phyloP scores from a whole-genome alignment of 2,797 vertebrate species.

The Cryptoprocta ferox region DNA sequence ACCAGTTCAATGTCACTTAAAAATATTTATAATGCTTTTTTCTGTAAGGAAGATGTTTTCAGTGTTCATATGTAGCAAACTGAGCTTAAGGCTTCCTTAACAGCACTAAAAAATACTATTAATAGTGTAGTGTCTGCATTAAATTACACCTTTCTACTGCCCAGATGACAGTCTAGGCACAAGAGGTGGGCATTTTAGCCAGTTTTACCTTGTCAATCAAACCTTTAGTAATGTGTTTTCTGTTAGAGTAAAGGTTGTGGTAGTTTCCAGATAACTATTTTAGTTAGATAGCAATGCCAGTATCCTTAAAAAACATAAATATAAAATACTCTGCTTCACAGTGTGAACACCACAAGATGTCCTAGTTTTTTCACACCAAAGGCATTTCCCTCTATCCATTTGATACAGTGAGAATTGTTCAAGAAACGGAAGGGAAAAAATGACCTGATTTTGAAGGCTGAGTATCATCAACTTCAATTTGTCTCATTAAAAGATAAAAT shows the following conservation, averaged over 20 bases:
- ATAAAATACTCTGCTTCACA: neutral
- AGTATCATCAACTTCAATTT: neutral
- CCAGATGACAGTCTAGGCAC: neutral
- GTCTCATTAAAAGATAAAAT: neutral
- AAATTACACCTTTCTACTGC: constrained; percentile 26
- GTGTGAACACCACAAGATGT: constrained; percentile 7
- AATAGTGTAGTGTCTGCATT: neutral
- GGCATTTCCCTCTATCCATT: neutral
- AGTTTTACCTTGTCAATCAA: constrained; percentile 42
- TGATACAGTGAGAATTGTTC: neutral
- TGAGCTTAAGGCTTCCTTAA: neutral
- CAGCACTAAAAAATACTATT: neutral
- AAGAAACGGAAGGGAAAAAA: constrained; percentile 5
- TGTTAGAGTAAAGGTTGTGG: neutral
- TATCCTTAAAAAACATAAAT: constrained; percentile 18
- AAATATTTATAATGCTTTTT: neutral
- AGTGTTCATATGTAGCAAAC: neutral
- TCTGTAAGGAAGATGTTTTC: neutral
- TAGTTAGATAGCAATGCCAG: neutral
- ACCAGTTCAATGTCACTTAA: neutral
- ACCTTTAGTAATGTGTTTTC: neutral
- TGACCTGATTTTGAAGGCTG: constrained; percentile 21
- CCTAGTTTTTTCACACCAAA: constrained; percentile 43
- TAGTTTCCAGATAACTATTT: neutral
- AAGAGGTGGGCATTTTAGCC: neutral